Base-by-base conservation (phyloP, 2,113 vertebrate genomes). In the Halcyon malimbica region DNA sequence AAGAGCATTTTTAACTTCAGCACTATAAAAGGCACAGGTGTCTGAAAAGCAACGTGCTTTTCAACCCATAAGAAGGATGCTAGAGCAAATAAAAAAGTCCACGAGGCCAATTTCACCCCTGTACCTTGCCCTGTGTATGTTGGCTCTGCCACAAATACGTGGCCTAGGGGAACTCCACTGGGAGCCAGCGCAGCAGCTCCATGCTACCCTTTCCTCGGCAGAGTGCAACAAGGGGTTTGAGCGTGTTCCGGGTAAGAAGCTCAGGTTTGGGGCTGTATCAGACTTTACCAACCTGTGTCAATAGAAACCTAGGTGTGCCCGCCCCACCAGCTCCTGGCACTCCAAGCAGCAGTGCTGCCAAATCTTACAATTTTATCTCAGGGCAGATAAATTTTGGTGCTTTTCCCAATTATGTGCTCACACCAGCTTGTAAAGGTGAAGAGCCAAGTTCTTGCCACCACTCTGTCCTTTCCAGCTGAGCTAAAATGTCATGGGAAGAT, bases 101-200 rank as follows among this genome's bases (percentile, higher is more conserved):
- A 20, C 1, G 1, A 76, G 63, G 41, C 73, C 67, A 33, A 29
- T 82, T 82, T 89, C 42, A 65, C 7, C 79, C 31, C 57, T 73
- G 51, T 75, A 35, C 9, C 0, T 79, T 91, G 64, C 73, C 54
- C 44, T 50, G 24, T 53, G 53, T 83, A 8, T 57, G 29, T 56
- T 83, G 57, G 37, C 73, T 87, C 35, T 79, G 76, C 13, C 62
- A 62, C 50, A 62, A 71, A 69, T 51, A 67, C 64, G 9, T 44
- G 16, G 87, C 65, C 37, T 29, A 35, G 29, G 48, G 54, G 57
- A 94, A 5, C 13, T 90, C 28, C 1, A 1, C n/a, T 46, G 50
- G 74, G 70, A 87, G 41, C 44, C 0, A 0, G 35, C 1, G 1
- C 59, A 77, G 56, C 0, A 0, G 20, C 51, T 86, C 64, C 7